A percentile compares a stretch with the other conserved stretches of the same genome.
phyloP scores from a whole-genome alignment of 2,797 vertebrate species.

The Alfaro cultratus region DNA sequence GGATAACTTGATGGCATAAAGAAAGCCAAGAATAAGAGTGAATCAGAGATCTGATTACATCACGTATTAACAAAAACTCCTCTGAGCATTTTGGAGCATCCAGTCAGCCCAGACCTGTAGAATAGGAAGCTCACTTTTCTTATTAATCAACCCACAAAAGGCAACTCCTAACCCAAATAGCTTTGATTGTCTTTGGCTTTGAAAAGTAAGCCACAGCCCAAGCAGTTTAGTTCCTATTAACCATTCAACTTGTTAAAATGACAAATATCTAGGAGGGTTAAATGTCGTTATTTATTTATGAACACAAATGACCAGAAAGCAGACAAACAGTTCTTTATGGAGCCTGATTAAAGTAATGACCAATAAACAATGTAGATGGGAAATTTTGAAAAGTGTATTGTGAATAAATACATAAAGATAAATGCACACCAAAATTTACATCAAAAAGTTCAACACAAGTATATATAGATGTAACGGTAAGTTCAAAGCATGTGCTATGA shows the following conservation, averaged over 20 bases:
- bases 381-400: too few relatives aligned
- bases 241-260: background rate
- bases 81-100: slow-evolving; percentile 5
- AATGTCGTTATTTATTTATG: background rate
- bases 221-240: background rate
- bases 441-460: too few relatives aligned
- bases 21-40: background rate
- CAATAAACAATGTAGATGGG: too few relatives aligned
- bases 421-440: too few relatives aligned
- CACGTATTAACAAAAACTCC: background rate
- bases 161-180: background rate
- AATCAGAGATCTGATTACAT: background rate
- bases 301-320: too few relatives aligned
- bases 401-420: too few relatives aligned
- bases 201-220: background rate
- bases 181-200: background rate
- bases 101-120: background rate
- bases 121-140: background rate
- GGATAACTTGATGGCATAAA: slow-evolving; percentile 28
- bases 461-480: too few relatives aligned
- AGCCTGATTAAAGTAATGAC: too few relatives aligned
- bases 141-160: background rate
- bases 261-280: background rate
- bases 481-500: too few relatives aligned
- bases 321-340: too few relatives aligned